phyloP scores from a whole-genome alignment of 1,140 invertebrate species.

The Drosophila ambigua region DNA sequence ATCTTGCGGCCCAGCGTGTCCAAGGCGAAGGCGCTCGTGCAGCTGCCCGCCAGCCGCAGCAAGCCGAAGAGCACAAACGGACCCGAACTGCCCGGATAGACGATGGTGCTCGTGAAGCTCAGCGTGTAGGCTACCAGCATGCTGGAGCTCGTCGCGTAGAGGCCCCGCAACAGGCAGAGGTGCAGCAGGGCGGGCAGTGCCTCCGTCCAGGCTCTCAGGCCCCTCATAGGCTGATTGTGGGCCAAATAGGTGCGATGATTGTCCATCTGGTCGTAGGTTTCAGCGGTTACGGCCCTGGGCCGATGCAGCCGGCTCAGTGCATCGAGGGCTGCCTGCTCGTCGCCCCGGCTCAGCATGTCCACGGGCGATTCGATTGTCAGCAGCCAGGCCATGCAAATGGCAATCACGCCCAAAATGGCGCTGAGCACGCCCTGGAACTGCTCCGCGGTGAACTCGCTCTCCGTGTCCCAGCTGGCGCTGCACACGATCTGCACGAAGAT shows the following conservation, averaged over 20 bases:
- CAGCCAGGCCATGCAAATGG: conserved; percentile 42
- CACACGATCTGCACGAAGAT: conserved; percentile 67
- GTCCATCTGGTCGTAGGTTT: conserved; percentile 68
- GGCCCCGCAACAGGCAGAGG: conserved; percentile 51
- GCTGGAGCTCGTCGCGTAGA: conserved; percentile 52
- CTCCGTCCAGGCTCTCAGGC: conserved; percentile 15
- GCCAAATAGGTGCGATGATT: conserved; percentile 64
- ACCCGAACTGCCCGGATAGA: conserved; percentile 47
- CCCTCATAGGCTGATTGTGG: conserved; percentile 27
- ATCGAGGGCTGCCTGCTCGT: conserved; percentile 62
- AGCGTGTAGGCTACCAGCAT: conserved; percentile 56
- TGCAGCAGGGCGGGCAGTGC: conserved; percentile 61
- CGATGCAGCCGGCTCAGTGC: conserved; percentile 57
- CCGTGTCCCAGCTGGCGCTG: conserved; percentile 33
- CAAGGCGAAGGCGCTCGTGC: conserved; percentile 44
- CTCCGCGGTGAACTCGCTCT: conserved; percentile 39
- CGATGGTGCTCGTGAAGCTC: conserved; percentile 32
- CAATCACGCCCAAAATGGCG: conserved; percentile 43
- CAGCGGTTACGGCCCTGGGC: conserved; percentile 56
- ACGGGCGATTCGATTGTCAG: conserved; percentile 67
- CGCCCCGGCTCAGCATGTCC: conserved; percentile 35
- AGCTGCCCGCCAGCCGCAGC: conserved; percentile 55
- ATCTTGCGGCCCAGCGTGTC: conserved; percentile 66
- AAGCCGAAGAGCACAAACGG: conserved; percentile 65
- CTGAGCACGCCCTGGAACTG: conserved; percentile 56